These are phyloP conservation scores for Ceraclea dissimilis DNA, from an alignment of 2,888 invertebrate genomes.

Conservation along the genomic window DNA sequence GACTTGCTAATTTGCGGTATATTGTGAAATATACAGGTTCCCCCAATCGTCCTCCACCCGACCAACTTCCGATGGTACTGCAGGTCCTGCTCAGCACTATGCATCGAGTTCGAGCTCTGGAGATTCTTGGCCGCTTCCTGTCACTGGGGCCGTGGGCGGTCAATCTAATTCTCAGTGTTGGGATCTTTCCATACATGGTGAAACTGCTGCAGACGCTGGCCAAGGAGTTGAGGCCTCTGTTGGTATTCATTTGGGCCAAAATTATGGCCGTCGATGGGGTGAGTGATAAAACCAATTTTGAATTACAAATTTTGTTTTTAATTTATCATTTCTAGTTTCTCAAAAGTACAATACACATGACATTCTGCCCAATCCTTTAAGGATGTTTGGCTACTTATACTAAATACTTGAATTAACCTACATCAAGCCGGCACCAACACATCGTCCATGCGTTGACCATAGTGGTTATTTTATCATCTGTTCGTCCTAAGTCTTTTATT, in stretches of 20 bases:
- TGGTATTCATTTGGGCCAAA: slow-evolving; percentile 99
- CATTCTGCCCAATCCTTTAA: too few species aligned
- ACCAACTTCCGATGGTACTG: slow-evolving; percentile 94
- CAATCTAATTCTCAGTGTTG: slow-evolving; percentile 89
- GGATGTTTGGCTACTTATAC: too few species aligned
- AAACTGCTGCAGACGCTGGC: slow-evolving; percentile 94
- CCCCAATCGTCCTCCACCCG: slow-evolving; percentile 70
- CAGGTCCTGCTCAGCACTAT: slow-evolving; percentile 70
- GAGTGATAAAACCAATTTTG: slow-evolving; percentile 35
- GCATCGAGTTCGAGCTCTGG: slow-evolving; percentile 90
- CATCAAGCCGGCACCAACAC: too few species aligned
- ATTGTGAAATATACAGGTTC: slow-evolving; percentile 19
- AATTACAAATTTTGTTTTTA: too few species aligned
- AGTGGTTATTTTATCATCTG: too few species aligned
- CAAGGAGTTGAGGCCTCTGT: slow-evolving; percentile 79
- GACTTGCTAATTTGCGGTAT: too few species aligned
- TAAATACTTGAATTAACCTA: too few species aligned
- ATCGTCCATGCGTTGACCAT: too few species aligned
- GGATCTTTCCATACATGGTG: slow-evolving; percentile 97
- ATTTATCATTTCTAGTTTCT: too few species aligned
- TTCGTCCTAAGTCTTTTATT: too few species aligned
- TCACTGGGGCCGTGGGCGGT: slow-evolving; percentile 96
- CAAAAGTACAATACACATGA: too few species aligned
- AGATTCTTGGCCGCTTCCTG: slow-evolving; percentile 86
- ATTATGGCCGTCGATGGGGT: slow-evolving; percentile 94